Percentiles rank a stretch among this genome's conserved stretches.
Evolutionary conservation across 2,113 vertebrate genomes (phyloP).

Genomic region (Corvus cornix): DNA sequence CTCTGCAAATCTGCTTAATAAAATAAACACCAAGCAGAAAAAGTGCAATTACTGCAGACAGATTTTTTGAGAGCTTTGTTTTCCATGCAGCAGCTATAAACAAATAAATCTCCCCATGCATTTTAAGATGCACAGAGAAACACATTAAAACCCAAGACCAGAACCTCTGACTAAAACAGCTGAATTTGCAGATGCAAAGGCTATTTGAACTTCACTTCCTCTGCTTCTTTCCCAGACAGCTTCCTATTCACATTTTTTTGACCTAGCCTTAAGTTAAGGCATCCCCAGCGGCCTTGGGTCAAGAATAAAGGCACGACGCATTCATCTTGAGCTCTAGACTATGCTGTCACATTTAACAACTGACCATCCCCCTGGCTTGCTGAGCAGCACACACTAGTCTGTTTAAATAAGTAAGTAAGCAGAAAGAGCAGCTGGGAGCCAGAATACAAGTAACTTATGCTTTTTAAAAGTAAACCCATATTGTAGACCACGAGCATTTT

Average conservation of each 20-base stretch:
- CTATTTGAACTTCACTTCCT: neutral
- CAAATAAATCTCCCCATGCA: neutral
- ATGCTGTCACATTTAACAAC: neutral
- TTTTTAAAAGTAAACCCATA: neutral
- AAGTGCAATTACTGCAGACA: neutral
- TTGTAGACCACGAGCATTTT: neutral
- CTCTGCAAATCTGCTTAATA: neutral
- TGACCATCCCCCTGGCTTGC: neutral
- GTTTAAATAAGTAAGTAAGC: neutral
- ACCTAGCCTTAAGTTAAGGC: neutral
- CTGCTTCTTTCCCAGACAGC: neutral
- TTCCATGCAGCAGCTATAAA: neutral
- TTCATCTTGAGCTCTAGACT: neutral
- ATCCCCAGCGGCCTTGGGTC: neutral
- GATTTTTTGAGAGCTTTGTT: neutral
- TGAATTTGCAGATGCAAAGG: conserved; percentile 8
- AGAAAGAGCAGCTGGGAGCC: neutral
- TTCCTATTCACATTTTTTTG: neutral
- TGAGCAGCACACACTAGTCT: neutral
- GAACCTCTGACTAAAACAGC: neutral
- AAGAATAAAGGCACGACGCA: neutral
- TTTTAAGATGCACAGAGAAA: neutral
- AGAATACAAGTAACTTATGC: neutral
- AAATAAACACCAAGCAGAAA: neutral
- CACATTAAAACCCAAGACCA: neutral